Conservation (phyloP, 2,888 invertebrate genomes). For the Drosophila parthenogenetica region DNA sequence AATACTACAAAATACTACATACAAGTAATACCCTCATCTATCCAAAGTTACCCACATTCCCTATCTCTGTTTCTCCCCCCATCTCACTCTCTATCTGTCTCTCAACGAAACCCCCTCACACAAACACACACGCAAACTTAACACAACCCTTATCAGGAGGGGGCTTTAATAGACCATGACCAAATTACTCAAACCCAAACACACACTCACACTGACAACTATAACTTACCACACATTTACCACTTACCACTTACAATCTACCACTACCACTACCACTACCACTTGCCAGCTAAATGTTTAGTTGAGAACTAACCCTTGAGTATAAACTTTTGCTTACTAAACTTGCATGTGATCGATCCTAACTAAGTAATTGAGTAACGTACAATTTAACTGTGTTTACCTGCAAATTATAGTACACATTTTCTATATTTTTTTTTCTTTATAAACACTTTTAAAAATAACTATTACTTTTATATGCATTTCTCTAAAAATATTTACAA, state of each 20-base stretch:
- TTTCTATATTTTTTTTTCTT: not conserved
- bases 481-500: no score
- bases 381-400: not conserved
- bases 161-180: conserved; percentile 64
- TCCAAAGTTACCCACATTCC: not conserved
- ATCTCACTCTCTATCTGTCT: not conserved
- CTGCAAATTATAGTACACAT: not conserved
- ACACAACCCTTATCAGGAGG: conserved; percentile 13
- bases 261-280: not conserved
- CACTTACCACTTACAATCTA: not conserved
- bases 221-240: conserved; percentile 33
- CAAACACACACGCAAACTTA: conserved; percentile 30
- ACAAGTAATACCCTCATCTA: conserved; percentile 6
- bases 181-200: conserved; percentile 16
- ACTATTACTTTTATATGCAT: no score
- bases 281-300: conserved; percentile 15
- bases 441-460: not conserved
- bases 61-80: not conserved
- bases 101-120: conserved; percentile 18
- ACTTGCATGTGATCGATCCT: conserved; percentile 45
- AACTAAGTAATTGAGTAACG: conserved; percentile 11
- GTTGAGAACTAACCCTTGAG: conserved; percentile 39
- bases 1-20: conserved; percentile 12
- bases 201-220: conserved; percentile 34
- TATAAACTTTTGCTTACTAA: conserved; percentile 25